Evolutionary conservation across 2,797 vertebrate genomes (phyloP).

Genomic region (Acanthis flammea): DNA sequence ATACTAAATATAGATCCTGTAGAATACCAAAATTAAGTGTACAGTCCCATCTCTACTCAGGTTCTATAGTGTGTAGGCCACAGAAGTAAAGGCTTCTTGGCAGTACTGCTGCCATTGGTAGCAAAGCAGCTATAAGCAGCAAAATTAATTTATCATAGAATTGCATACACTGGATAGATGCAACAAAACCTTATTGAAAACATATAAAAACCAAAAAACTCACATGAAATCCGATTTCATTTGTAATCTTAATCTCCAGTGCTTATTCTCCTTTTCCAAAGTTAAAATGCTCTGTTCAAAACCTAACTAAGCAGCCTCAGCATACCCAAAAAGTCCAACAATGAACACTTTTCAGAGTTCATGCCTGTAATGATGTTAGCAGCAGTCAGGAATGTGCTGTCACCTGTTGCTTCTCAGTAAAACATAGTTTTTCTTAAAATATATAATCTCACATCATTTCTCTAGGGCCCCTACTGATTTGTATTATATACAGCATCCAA

Average conservation of each 20-base stretch:
- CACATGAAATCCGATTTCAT: neutral
- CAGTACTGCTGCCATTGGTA: neutral
- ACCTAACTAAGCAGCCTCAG: neutral
- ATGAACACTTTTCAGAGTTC: neutral
- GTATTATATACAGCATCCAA: neutral
- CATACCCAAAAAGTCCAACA: neutral
- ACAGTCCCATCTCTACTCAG: neutral
- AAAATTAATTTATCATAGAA: neutral
- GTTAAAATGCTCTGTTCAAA: neutral
- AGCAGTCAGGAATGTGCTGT: neutral
- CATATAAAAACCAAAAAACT: neutral
- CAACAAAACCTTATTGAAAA: neutral
- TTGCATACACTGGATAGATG: neutral
- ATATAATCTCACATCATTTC: fast-evolving
- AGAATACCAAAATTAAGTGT: neutral
- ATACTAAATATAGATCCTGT: neutral
- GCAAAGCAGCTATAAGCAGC: neutral
- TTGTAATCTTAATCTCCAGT: neutral
- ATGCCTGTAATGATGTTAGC: fast-evolving
- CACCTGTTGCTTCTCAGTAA: neutral
- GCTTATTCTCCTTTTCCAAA: neutral
- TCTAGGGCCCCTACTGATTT: neutral
- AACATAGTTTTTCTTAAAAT: neutral
- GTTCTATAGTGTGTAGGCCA: neutral
- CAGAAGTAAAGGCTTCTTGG: neutral